phyloP scores from a whole-genome alignment of 2,113 vertebrate species.

The Ploceus nigricollis region DNA sequence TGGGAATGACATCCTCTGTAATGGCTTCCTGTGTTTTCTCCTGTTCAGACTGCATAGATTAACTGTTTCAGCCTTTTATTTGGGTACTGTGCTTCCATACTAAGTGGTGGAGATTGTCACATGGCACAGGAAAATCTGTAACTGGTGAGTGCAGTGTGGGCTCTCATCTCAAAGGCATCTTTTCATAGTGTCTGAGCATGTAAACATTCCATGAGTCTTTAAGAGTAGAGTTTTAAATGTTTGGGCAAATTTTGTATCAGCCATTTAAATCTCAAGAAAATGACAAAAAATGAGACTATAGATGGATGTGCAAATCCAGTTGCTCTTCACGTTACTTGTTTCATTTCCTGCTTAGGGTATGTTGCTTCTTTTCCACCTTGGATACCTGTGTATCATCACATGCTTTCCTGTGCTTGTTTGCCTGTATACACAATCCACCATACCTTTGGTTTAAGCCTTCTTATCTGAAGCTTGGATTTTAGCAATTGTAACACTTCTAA shows the following conservation, averaged over 20 bases:
- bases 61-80: not conserved
- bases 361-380: not conserved
- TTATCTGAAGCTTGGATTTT: not conserved
- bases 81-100: not conserved
- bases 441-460: not conserved
- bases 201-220: not conserved
- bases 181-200: not conserved
- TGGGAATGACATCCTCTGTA: not conserved
- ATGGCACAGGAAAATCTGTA: not conserved
- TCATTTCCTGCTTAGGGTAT: not conserved
- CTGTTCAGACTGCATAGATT: not conserved
- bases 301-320: not conserved
- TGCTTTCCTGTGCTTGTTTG: not conserved
- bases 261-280: not conserved
- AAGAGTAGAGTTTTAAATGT: not conserved
- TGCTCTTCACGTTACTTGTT: fast-evolving
- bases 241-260: not conserved
- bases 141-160: not conserved
- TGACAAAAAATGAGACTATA: not conserved
- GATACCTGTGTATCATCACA: not conserved
- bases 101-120: not conserved
- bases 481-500: not conserved
- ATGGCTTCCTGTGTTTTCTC: not conserved
- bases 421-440: not conserved
- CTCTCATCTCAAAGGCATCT: not conserved